Percentiles rank a stretch among this genome's conserved stretches.
Evolutionary conservation across 2,797 vertebrate species (phyloP).

Genomic region (Takifugu ocellatus): DNA sequence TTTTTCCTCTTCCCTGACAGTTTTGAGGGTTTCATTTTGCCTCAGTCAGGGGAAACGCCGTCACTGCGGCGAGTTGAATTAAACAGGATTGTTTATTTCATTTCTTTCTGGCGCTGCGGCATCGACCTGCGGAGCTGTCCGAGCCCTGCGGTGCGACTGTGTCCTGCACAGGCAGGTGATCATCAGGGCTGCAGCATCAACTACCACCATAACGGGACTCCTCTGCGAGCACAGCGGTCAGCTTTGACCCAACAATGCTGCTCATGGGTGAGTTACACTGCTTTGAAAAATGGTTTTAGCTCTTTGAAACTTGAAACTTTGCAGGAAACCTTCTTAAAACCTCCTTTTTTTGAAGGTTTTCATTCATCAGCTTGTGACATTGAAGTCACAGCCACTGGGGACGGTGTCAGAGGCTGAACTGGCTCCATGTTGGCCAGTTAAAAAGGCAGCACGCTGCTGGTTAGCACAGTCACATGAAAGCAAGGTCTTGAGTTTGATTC

Average conservation of each 20-base stretch:
- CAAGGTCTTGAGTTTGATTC: no score
- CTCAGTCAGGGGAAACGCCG: constrained; percentile 50
- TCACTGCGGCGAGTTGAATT: constrained; percentile 30
- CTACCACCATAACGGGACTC: constrained; percentile 23
- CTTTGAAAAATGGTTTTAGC: constrained; percentile 6
- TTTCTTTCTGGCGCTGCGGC: constrained; percentile 23
- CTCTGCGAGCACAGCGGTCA: constrained; percentile 15
- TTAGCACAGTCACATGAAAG: no score
- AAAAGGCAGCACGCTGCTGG: no score
- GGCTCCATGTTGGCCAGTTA: no score
- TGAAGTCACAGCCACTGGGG: no score
- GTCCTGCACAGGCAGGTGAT: constrained; percentile 36
- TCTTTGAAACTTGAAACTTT: no score
- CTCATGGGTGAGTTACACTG: constrained; percentile 14
- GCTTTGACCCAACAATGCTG: constrained; percentile 21
- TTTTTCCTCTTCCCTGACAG: constrained; percentile 21
- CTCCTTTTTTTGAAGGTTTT: no score
- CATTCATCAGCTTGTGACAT: no score
- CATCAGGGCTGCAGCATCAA: constrained; percentile 29
- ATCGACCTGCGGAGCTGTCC: constrained; percentile 49
- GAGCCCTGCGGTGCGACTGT: constrained; percentile 38
- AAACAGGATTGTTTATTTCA: constrained; percentile 37
- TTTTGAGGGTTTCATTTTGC: constrained; percentile 34
- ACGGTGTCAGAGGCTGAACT: no score
- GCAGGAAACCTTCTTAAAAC: no score